Conservation (phyloP, 1,140 invertebrate genomes). For the Xylocopa sonorina region DNA sequence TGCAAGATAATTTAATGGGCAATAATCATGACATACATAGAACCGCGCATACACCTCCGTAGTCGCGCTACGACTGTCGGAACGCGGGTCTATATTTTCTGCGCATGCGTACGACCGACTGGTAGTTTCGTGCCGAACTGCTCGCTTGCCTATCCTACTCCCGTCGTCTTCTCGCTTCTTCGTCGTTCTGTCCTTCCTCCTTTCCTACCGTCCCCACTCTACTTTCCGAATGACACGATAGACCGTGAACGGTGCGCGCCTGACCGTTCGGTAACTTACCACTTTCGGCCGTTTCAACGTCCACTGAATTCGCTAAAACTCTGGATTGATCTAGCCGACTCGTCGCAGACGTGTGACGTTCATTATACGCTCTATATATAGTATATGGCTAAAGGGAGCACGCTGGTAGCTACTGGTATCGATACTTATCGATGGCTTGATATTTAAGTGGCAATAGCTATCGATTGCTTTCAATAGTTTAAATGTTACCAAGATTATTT, state of each 20-base stretch:
- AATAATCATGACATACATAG: conserved; percentile 66
- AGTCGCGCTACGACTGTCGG: conserved; percentile 52
- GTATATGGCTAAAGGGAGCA: too few species aligned
- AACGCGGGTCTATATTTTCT: conserved; percentile 68
- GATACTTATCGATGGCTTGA: too few species aligned
- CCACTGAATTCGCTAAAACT: conserved; percentile 7
- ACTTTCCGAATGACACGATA: neutral
- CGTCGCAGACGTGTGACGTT: neutral
- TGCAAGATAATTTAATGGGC: conserved; percentile 68
- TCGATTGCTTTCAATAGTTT: too few species aligned
- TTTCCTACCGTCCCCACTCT: neutral
- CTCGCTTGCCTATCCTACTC: neutral
- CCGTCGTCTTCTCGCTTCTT: neutral
- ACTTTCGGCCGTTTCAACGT: conserved; percentile 1
- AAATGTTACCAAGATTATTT: too few species aligned
- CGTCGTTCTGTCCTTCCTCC: neutral
- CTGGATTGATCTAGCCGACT: neutral
- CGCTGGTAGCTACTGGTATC: too few species aligned
- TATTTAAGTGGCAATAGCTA: too few species aligned
- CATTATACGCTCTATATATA: too few species aligned
- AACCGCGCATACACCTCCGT: conserved; percentile 52
- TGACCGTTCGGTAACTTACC: conserved; percentile 25
- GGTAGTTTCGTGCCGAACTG: conserved; percentile 15
- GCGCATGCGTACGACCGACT: conserved; percentile 58
- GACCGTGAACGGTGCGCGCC: neutral